Conservation (phyloP, 1,140 invertebrate species). For the Macrosteles quadrilineatus region DNA sequence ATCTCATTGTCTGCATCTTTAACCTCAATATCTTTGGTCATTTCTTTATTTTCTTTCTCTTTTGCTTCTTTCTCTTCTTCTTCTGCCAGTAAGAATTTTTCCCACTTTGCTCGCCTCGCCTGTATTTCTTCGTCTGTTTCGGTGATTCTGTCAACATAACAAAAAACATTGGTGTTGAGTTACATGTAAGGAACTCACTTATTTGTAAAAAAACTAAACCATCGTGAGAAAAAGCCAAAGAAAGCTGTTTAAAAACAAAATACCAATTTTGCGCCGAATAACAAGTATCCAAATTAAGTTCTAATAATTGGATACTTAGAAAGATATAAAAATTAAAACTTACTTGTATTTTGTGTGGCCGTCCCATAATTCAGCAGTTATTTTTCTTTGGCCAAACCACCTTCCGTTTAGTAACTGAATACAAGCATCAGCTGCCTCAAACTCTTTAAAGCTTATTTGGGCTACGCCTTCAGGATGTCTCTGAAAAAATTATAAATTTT, state of each 20-base stretch:
- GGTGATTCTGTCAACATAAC: constrained; percentile 64
- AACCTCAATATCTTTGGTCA: constrained; percentile 21
- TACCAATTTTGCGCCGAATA: no score
- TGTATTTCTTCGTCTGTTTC: constrained; percentile 90
- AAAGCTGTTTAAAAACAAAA: no score
- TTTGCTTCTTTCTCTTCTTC: constrained; percentile 44
- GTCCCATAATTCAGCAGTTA: constrained; percentile 91
- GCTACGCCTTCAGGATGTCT: constrained; percentile 93
- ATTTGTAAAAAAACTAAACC: no score
- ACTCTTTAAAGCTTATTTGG: constrained; percentile 85
- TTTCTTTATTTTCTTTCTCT: constrained; percentile 39
- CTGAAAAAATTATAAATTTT: no score
- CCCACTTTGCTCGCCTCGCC: constrained; percentile 84
- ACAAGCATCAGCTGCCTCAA: constrained; percentile 90
- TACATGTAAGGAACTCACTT: no score
- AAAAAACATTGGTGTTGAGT: no score
- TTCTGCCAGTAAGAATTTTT: constrained; percentile 71
- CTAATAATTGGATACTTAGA: no score
- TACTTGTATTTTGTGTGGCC: constrained; percentile 91
- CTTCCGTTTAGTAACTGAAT: constrained; percentile 85
- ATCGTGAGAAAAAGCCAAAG: no score
- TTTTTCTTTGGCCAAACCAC: constrained; percentile 85
- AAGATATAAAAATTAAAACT: no score
- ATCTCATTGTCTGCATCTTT: constrained; percentile 20
- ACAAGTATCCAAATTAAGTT: no score